Conservation (phyloP, 2,113 vertebrate genomes). For the Sebastes schlegelii region DNA sequence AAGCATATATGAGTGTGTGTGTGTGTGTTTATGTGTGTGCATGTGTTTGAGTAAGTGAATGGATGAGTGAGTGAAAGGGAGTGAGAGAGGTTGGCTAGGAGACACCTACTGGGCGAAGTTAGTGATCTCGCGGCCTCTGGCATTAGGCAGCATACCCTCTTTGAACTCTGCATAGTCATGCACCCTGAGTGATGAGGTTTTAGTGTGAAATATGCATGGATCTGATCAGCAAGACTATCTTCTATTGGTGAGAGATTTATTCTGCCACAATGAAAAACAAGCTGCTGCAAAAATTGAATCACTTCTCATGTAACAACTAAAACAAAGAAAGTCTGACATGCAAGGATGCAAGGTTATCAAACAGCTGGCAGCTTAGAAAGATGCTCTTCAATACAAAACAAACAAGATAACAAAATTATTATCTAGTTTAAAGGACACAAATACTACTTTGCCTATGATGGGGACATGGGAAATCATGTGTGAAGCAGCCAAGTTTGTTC, state of each 20-base stretch:
- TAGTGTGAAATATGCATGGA: not conserved
- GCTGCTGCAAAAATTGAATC: conserved; percentile 12
- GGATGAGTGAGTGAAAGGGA: conserved; percentile 24
- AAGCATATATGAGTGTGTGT: conserved; percentile 17
- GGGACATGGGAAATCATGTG: not conserved
- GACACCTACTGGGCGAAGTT: conserved; percentile 63
- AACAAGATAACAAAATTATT: not conserved
- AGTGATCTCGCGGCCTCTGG: conserved; percentile 48
- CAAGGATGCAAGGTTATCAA: conserved; percentile 27
- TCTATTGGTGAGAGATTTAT: not conserved
- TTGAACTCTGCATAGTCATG: conserved; percentile 2
- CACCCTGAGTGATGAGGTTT: not conserved
- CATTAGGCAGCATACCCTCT: conserved; percentile 15
- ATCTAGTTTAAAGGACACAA: conserved; percentile 5
- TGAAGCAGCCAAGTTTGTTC: not conserved
- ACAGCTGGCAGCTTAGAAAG: conserved; percentile 27
- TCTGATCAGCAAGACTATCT: not conserved
- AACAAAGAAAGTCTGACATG: not conserved
- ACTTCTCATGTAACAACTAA: not conserved
- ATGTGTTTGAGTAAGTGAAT: conserved; percentile 12
- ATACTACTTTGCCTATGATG: not conserved
- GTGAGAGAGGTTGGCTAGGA: conserved; percentile 23
- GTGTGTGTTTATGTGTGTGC: not conserved
- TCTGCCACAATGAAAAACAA: not conserved
- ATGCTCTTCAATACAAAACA: conserved; percentile 18